Evolutionary conservation across 2,888 invertebrate species (phyloP).

Genomic region (Drosophila koepferae): DNA sequence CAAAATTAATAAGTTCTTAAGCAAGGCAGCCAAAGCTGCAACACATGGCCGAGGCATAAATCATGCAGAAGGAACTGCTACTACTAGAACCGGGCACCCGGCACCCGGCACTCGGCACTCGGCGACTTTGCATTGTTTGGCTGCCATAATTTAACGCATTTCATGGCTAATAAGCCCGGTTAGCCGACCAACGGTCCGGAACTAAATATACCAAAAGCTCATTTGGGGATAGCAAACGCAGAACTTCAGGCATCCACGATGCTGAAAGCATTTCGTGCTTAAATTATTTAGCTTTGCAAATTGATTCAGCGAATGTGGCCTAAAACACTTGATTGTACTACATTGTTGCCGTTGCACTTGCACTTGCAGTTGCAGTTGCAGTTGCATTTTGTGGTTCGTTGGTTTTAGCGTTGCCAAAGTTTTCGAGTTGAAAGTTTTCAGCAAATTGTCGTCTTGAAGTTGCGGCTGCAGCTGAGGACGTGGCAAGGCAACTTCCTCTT

Average conservation of each 20-base stretch:
- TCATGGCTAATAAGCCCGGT: constrained; percentile 44
- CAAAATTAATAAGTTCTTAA: too few species aligned
- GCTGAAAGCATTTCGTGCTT: constrained; percentile 34
- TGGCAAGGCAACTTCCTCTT: not conserved
- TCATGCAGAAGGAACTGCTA: too few species aligned
- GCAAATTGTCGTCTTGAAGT: constrained; percentile 34
- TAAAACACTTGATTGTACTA: constrained; percentile 29
- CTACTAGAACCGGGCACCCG: too few species aligned
- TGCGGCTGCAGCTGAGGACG: not conserved
- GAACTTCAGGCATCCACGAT: not conserved
- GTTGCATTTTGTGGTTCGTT: constrained; percentile 48
- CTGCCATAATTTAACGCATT: constrained; percentile 44
- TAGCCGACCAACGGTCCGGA: constrained; percentile 17
- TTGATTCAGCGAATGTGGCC: constrained; percentile 47
- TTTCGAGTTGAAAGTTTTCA: constrained; percentile 43
- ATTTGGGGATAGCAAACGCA: constrained; percentile 16
- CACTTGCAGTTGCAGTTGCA: constrained; percentile 10
- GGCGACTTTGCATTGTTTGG: constrained; percentile 36
- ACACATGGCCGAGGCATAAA: too few species aligned
- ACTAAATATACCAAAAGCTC: constrained; percentile 16
- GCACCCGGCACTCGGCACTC: not conserved
- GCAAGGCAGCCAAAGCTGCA: too few species aligned
- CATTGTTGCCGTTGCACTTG: constrained; percentile 20
- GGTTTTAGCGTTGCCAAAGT: constrained; percentile 40
- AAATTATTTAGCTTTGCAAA: constrained; percentile 54